Percentiles rank a stretch among this genome's conserved stretches.
Evolutionary conservation across 2,888 invertebrate species (phyloP).

Genomic region (Diarsia mendica): DNA sequence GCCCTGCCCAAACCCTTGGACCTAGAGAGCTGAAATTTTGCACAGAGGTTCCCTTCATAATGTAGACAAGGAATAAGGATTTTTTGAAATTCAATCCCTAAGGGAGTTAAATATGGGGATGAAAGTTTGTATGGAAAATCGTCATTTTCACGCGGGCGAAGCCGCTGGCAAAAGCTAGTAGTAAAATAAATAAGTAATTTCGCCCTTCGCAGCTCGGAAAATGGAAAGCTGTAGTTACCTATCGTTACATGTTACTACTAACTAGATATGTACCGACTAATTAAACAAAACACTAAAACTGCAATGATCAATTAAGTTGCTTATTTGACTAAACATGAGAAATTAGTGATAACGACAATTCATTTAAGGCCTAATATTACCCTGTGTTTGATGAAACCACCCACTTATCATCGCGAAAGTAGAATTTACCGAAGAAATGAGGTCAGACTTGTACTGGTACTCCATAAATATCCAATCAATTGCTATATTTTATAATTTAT

Average conservation of each 20-base stretch:
- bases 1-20: too few relatives aligned
- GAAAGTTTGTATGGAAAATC: too few relatives aligned
- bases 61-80: too few relatives aligned
- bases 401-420: conserved; percentile 28
- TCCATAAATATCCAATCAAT: conserved; percentile 49
- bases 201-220: too few relatives aligned
- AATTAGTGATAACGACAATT: not conserved
- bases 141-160: too few relatives aligned
- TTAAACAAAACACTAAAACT: not conserved
- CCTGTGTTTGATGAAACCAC: not conserved
- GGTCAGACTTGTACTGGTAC: conserved; percentile 33
- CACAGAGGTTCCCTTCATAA: too few relatives aligned
- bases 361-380: not conserved
- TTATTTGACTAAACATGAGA: too few relatives aligned
- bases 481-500: conserved; percentile 55
- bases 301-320: not conserved
- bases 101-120: too few relatives aligned
- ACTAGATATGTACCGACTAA: not conserved
- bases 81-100: too few relatives aligned
- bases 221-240: not conserved
- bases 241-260: not conserved
- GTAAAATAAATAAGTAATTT: too few relatives aligned
- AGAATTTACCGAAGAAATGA: conserved; percentile 33
- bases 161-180: too few relatives aligned
- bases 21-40: too few relatives aligned